Evolutionary conservation across 2,113 vertebrate genomes (phyloP).

Genomic region (western clawed frog (Xenopus tropicalis)): UCB_Xtro_10.0 CM004449.2:48073501-48074000

Average conservation of each 20-base stretch:
- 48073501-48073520: too few relatives aligned
- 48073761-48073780: too few relatives aligned
- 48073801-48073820: background rate
- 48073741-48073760: too few relatives aligned
- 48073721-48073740: too few relatives aligned
- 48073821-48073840: background rate
- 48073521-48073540: too few relatives aligned
- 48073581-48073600: background rate
- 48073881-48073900: constrained; percentile 1
- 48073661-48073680: background rate
- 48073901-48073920: background rate
- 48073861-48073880: constrained; percentile 13
- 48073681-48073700: too few relatives aligned
- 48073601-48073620: constrained; percentile 30
- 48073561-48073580: background rate
- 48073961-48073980: background rate
- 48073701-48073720: too few relatives aligned
- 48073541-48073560: too few relatives aligned
- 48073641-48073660: background rate
- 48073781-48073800: background rate
- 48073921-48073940: background rate
- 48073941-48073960: constrained; percentile 4
- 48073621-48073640: constrained; percentile 34
- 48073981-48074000: background rate
- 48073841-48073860: background rate